Percentiles rank a stretch among this genome's conserved stretches.
Conservation (phyloP, 2,888 invertebrate species). For the Octodonta nipae region DNA sequence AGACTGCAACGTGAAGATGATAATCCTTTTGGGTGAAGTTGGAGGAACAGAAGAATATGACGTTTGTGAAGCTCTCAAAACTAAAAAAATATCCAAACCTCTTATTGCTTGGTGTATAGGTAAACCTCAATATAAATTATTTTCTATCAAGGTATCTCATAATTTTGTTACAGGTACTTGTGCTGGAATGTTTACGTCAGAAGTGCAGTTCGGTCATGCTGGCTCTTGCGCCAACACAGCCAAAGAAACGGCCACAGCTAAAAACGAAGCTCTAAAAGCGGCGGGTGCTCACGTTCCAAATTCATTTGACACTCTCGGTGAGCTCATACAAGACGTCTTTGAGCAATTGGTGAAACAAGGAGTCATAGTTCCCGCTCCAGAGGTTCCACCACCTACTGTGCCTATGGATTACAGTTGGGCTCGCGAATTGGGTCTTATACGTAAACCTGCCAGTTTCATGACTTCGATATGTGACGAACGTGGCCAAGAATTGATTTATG, state of each 20-base stretch:
- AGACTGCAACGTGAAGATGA: constrained; percentile 78
- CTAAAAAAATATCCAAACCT: constrained; percentile 76
- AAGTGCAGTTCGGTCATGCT: constrained; percentile 96
- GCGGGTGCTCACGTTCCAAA: constrained; percentile 84
- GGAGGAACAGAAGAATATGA: constrained; percentile 97
- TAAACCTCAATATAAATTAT: constrained; percentile 4
- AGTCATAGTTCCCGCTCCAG: constrained; percentile 72
- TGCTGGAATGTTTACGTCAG: constrained; percentile 68
- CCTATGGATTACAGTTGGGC: constrained; percentile 99
- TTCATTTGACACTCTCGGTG: constrained; percentile 83
- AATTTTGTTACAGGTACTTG: constrained; percentile 26
- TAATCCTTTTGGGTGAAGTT: constrained; percentile 94
- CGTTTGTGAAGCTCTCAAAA: constrained; percentile 75
- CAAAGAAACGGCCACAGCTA: constrained; percentile 79
- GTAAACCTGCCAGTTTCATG: constrained; percentile 98
- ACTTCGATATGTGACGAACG: constrained; percentile 98
- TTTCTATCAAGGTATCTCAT: neutral
- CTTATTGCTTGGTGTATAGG: constrained; percentile 99
- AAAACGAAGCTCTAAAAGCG: constrained; percentile 70
- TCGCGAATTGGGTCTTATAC: constrained; percentile 88
- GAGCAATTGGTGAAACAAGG: constrained; percentile 65
- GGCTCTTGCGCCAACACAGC: constrained; percentile 90
- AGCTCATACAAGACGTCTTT: constrained; percentile 62
- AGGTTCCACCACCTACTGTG: constrained; percentile 96
- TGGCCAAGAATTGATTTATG: constrained; percentile 92